A percentile compares a stretch with the other conserved stretches of the same genome.
Conservation (phyloP, 2,888 invertebrate genomes). For the Agrotis puta region DNA sequence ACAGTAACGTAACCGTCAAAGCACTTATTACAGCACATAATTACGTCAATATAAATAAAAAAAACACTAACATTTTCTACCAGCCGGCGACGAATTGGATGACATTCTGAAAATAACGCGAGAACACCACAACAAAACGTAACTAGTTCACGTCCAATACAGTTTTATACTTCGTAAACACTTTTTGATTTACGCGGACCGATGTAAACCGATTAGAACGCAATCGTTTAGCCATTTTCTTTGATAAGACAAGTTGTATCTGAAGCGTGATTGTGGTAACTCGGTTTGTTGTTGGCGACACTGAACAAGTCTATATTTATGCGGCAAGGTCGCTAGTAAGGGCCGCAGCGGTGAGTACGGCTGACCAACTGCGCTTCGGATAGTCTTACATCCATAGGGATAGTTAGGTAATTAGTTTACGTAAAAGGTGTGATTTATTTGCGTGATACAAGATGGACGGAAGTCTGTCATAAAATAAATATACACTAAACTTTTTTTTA, state of each 20-base stretch:
- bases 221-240: slow-evolving; percentile 89
- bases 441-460: too few relatives aligned
- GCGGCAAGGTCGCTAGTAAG: slow-evolving; percentile 83
- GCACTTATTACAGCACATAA: slow-evolving; percentile 55
- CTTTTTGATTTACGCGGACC: slow-evolving; percentile 78
- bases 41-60: slow-evolving; percentile 73
- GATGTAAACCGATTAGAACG: slow-evolving; percentile 80
- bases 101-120: slow-evolving; percentile 85
- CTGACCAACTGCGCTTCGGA: slow-evolving; percentile 76
- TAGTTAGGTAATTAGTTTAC: slow-evolving; percentile 7
- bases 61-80: slow-evolving; percentile 85
- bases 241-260: slow-evolving; percentile 84
- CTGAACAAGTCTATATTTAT: slow-evolving; percentile 83
- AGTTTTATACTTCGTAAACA: slow-evolving; percentile 81
- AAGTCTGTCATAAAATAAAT: too few relatives aligned
- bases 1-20: slow-evolving; percentile 47
- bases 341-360: slow-evolving; percentile 76
- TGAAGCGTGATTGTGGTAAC: slow-evolving; percentile 74
- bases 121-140: slow-evolving; percentile 72
- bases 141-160: slow-evolving; percentile 80
- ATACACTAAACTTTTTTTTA: too few relatives aligned
- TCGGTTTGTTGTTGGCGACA: slow-evolving; percentile 83
- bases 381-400: slow-evolving; percentile 64
- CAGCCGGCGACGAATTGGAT: slow-evolving; percentile 82
- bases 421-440: background rate